Evolutionary conservation across 2,113 vertebrate species (phyloP).

Genomic region (Odontesthes bonariensis): DNA sequence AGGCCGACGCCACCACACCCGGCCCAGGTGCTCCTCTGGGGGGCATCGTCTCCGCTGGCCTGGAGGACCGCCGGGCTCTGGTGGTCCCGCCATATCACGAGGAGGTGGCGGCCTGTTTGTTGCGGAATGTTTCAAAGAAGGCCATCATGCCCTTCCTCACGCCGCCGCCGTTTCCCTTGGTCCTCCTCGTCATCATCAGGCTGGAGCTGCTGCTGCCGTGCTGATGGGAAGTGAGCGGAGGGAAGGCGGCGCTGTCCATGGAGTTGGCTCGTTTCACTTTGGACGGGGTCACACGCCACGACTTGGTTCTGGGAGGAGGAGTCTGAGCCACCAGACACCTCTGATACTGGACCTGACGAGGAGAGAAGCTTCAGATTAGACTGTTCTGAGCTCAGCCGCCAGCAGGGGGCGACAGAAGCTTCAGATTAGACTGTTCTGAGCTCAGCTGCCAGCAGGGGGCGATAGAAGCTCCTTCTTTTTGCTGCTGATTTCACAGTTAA

Average conservation of each 20-base stretch:
- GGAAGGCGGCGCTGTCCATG: constrained; percentile 82
- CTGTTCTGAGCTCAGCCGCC: background rate
- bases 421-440: too few species aligned
- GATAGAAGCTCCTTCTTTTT: too few species aligned
- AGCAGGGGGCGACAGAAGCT: background rate
- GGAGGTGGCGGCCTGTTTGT: constrained; percentile 82
- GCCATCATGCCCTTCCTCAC: constrained; percentile 89
- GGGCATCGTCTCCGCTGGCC: constrained; percentile 6
- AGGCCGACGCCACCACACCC: background rate
- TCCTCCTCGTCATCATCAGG: constrained; percentile 24
- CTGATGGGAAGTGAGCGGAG: constrained; percentile 48
- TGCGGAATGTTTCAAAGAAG: constrained; percentile 90
- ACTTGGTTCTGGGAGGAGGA: constrained; percentile 84
- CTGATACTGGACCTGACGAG: constrained; percentile 92
- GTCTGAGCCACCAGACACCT: constrained; percentile 93
- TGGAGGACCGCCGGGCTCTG: background rate
- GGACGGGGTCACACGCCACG: constrained; percentile 73
- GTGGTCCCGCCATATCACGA: constrained; percentile 29
- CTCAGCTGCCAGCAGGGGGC: too few species aligned
- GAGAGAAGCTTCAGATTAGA: background rate
- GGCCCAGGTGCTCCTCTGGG: constrained; percentile 3
- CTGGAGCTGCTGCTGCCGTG: constrained; percentile 14
- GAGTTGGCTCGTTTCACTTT: constrained; percentile 86
- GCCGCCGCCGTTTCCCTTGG: constrained; percentile 54
- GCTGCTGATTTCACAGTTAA: too few species aligned